A percentile compares a stretch with the other conserved stretches of the same genome.
Conservation (phyloP, 2,797 vertebrate species). For the Spondyliosoma cantharus region DNA sequence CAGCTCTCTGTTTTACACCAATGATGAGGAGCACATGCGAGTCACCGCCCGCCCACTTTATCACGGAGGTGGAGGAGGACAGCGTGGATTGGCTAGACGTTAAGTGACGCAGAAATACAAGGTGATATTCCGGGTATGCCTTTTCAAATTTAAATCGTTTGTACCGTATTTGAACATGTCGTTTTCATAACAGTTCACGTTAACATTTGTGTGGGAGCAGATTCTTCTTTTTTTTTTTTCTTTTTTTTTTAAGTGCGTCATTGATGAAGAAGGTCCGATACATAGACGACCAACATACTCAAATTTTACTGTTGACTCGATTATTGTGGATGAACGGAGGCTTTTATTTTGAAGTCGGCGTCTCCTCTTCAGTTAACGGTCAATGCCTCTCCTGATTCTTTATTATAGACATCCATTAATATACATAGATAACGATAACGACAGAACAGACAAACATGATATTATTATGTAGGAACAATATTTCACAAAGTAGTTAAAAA, state of each 20-base stretch:
- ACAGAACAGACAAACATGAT: not conserved
- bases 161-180: not conserved
- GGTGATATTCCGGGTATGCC: accelerated
- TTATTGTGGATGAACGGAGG: not conserved
- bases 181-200: not conserved
- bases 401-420: not conserved
- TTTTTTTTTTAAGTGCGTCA: no score
- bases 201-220: not conserved
- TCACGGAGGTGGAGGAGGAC: not conserved
- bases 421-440: not conserved
- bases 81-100: not conserved
- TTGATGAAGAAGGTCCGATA: not conserved
- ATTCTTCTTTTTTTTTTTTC: no score
- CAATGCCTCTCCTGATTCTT: not conserved
- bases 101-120: not conserved
- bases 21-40: slow-evolving; percentile 38
- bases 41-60: slow-evolving; percentile 49
- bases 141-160: not conserved
- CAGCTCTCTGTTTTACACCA: slow-evolving; percentile 47
- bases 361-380: not conserved
- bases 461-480: not conserved
- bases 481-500: not conserved
- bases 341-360: slow-evolving; percentile 37
- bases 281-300: no score
- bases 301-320: not conserved